Percentiles rank a stretch among this genome's conserved stretches.
These are phyloP conservation scores for Taurulus bubalis DNA, from an alignment of 2,113 vertebrate genomes.

Conservation along the genomic window DNA sequence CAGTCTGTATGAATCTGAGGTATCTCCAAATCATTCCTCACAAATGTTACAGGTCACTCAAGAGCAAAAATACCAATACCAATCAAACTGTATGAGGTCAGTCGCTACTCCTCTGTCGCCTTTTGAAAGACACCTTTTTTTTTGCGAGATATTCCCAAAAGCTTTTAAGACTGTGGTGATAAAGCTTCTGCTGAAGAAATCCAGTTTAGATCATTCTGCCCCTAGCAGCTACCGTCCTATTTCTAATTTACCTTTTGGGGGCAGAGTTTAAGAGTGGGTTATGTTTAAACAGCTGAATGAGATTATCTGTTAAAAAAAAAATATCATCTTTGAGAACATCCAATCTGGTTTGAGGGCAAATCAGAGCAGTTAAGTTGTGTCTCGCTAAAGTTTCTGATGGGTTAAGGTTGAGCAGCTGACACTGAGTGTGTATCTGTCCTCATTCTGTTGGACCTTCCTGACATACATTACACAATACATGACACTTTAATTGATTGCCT, in stretches of 20 bases:
- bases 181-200: constrained; percentile 45
- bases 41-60: neutral
- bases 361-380: constrained; percentile 12
- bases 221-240: constrained; percentile 40
- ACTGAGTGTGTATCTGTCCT: constrained; percentile 40
- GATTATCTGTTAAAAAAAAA: constrained; percentile 24
- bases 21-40: neutral
- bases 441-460: constrained; percentile 57
- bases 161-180: constrained; percentile 27
- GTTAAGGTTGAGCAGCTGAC: constrained; percentile 53
- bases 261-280: constrained; percentile 51
- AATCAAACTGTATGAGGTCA: neutral
- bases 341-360: constrained; percentile 36
- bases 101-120: neutral
- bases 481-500: constrained; percentile 68
- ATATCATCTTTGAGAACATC: constrained; percentile 24
- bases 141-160: constrained; percentile 37
- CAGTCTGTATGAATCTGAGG: neutral
- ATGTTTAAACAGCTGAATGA: constrained; percentile 51
- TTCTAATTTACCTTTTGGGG: constrained; percentile 58
- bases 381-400: constrained; percentile 19
- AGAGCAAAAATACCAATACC: neutral
- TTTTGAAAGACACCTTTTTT: constrained; percentile 20
- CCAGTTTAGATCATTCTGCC: constrained; percentile 48
- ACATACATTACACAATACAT: constrained; percentile 59